Percentiles rank a stretch among this genome's conserved stretches.
These are phyloP conservation scores for Herpetotheres cachinnans DNA, from an alignment of 2,113 vertebrate species.

Conservation along the genomic window DNA sequence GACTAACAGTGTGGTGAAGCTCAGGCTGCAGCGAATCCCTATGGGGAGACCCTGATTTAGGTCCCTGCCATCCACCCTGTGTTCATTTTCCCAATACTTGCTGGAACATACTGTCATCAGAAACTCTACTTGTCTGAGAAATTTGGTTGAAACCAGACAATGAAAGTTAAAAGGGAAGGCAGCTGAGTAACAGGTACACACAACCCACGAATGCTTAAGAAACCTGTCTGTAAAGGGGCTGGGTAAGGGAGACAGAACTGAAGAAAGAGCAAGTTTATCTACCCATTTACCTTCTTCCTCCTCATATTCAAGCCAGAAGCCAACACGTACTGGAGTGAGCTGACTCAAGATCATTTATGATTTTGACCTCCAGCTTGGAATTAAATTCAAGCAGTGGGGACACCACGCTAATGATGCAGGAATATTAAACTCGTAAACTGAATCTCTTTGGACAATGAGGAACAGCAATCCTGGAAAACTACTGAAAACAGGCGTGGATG, in stretches of 20 bases:
- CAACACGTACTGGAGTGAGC: rapidly evolving
- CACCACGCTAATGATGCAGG: background rate
- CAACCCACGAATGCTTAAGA: background rate
- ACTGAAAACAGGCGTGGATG: background rate
- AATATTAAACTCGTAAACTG: rapidly evolving
- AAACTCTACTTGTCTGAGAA: background rate
- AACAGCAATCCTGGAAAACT: background rate
- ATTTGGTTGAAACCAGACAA: background rate
- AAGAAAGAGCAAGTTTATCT: background rate
- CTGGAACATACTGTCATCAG: background rate
- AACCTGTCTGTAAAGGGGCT: background rate
- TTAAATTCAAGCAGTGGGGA: background rate
- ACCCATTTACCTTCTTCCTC: background rate
- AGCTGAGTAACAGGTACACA: background rate
- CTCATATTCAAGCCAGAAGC: background rate
- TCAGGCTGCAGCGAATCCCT: background rate
- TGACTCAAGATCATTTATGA: background rate
- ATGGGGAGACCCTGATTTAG: background rate
- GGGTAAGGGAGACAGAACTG: background rate
- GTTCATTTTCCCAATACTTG: background rate
- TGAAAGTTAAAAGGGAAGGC: background rate
- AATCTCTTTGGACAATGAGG: background rate
- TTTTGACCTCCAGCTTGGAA: background rate
- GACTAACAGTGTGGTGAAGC: background rate
- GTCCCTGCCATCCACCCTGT: background rate